Conservation (phyloP, 2,113 vertebrate genomes). For the Tautogolabrus adspersus region DNA sequence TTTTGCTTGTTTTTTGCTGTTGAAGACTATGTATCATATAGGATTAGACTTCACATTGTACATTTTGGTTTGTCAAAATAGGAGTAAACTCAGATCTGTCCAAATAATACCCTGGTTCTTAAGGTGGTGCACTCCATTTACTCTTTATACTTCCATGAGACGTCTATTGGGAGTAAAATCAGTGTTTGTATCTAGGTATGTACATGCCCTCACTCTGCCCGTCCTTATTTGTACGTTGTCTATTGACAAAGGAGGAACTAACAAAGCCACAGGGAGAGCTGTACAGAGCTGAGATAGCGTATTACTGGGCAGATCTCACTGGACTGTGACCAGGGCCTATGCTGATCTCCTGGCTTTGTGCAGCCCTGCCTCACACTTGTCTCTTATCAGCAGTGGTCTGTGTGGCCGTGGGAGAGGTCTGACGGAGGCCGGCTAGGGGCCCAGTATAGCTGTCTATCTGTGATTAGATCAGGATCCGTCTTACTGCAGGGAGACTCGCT, state of each 20-base stretch:
- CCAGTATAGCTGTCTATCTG: conserved; percentile 62
- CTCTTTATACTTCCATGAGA: not conserved
- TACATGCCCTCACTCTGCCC: conserved; percentile 11
- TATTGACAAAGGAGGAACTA: conserved; percentile 61
- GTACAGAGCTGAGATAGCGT: conserved; percentile 55
- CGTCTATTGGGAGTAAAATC: conserved; percentile 8
- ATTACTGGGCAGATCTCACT: conserved; percentile 66
- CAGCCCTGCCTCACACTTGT: conserved; percentile 43
- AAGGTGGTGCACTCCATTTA: not conserved
- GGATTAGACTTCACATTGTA: too few relatives aligned
- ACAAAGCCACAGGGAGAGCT: conserved; percentile 62
- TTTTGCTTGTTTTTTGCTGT: too few relatives aligned
- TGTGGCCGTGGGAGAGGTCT: conserved; percentile 76
- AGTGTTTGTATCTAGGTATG: conserved; percentile 16
- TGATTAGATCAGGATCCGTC: conserved; percentile 77
- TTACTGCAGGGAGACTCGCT: conserved; percentile 53
- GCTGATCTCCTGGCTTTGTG: conserved; percentile 73
- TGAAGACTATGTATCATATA: too few relatives aligned
- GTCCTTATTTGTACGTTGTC: conserved; percentile 21
- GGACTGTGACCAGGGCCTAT: conserved; percentile 58
- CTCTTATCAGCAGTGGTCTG: conserved; percentile 70
- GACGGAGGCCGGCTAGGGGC: conserved; percentile 39
- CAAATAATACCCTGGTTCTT: accelerated
- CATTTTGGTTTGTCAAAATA: not conserved
- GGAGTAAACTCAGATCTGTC: not conserved